Conservation (phyloP, 2,888 invertebrate genomes). For the Drosophila stalkeri region DNA sequence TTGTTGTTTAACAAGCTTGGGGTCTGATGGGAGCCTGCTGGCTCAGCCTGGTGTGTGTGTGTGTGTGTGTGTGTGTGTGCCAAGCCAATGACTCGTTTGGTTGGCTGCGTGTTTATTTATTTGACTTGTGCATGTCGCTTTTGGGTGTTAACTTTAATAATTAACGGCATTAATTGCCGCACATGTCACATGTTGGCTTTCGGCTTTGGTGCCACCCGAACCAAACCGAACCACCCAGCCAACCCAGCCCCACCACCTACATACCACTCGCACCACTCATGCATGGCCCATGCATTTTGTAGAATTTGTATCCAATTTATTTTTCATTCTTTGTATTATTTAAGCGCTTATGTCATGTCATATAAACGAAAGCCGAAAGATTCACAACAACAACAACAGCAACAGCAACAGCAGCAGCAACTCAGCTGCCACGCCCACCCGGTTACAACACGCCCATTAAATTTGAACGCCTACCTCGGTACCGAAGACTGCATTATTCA, state of each 20-base stretch:
- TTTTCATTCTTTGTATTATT: conserved; percentile 49
- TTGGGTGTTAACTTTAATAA: conserved; percentile 80
- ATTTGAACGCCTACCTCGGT: conserved; percentile 26
- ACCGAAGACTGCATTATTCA: conserved; percentile 58
- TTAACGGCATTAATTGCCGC: conserved; percentile 80
- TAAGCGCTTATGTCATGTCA: conserved; percentile 72
- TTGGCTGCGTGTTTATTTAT: conserved; percentile 78
- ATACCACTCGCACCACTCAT: conserved; percentile 4
- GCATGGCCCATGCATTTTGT: conserved; percentile 54
- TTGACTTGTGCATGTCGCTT: conserved; percentile 82
- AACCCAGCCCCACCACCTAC: too few species aligned
- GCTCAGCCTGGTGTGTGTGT: neutral
- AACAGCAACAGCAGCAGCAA: neutral
- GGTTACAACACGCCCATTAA: conserved; percentile 34
- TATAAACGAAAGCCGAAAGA: conserved; percentile 12
- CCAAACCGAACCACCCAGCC: neutral
- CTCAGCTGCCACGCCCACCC: neutral
- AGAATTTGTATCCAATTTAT: conserved; percentile 32
- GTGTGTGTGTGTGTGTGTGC: conserved; percentile 4
- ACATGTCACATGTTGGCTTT: conserved; percentile 80
- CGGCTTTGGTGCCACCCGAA: neutral
- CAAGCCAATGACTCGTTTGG: conserved; percentile 57
- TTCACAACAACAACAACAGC: neutral
- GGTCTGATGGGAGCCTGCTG: conserved; percentile 1
- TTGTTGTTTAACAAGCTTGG: conserved; percentile 6